Conservation (phyloP, 2,113 vertebrate species). For the Suncus etruscus region DNA sequence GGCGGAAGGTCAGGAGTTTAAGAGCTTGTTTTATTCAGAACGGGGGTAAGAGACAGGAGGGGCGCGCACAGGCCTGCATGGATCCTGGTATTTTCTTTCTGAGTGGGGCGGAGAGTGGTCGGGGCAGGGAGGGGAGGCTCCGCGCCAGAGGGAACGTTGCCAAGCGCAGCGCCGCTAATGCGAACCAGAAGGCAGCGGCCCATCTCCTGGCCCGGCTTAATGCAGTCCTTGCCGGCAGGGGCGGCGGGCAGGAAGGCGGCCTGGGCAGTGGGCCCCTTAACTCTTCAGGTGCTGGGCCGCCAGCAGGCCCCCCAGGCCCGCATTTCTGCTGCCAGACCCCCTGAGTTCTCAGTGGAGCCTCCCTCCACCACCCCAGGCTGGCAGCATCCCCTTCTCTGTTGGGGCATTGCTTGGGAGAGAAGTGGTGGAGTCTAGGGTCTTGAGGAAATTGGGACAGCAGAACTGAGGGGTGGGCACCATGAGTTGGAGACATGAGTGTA, state of each 20-base stretch:
- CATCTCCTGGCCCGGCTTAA: conserved; percentile 86
- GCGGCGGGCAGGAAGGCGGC: conserved; percentile 77
- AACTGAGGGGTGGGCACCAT: no score
- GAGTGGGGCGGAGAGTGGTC: conserved; percentile 75
- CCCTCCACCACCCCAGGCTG: background rate
- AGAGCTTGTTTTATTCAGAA: conserved; percentile 83
- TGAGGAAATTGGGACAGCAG: no score
- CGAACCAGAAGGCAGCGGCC: conserved; percentile 89
- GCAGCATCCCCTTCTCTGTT: no score
- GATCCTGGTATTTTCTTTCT: conserved; percentile 81
- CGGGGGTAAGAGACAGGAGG: conserved; percentile 76
- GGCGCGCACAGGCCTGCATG: conserved; percentile 77
- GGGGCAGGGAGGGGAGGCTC: conserved; percentile 83
- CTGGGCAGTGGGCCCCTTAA: conserved; percentile 85
- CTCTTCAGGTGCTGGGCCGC: conserved; percentile 81
- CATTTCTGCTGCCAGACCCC: background rate
- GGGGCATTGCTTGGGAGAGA: no score
- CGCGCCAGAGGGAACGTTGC: conserved; percentile 88
- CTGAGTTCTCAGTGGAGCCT: background rate
- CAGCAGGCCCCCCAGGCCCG: background rate
- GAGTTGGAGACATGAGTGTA: no score
- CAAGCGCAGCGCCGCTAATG: conserved; percentile 90
- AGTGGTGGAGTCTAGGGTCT: no score
- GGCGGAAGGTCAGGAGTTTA: conserved; percentile 87
- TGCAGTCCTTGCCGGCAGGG: conserved; percentile 81